Evolutionary conservation across 1,140 invertebrate species (phyloP).

Genomic region (Teleogryllus occipitalis): DNA sequence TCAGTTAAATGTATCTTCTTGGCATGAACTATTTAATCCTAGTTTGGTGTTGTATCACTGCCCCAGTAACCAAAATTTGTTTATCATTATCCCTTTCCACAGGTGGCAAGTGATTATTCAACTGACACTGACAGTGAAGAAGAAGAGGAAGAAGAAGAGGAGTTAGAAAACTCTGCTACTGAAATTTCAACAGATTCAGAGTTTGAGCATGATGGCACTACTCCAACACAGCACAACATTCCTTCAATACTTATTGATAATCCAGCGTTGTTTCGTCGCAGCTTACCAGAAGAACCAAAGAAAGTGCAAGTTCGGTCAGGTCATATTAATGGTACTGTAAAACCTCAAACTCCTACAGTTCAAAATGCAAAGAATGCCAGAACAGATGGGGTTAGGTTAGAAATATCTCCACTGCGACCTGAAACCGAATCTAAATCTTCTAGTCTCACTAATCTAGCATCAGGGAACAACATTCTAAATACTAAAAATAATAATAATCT

Average conservation of each 20-base stretch:
- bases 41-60: neutral
- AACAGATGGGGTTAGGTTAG: constrained; percentile 14
- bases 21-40: neutral
- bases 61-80: neutral
- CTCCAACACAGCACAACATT: constrained; percentile 55
- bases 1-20: neutral
- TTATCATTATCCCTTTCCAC: neutral
- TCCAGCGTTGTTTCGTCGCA: constrained; percentile 40
- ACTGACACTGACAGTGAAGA: constrained; percentile 44
- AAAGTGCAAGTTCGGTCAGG: constrained; percentile 47
- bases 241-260: constrained; percentile 55
- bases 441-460: constrained; percentile 13
- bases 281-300: constrained; percentile 37
- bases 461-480: constrained; percentile 18
- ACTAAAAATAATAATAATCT: constrained; percentile 19
- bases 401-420: constrained; percentile 13
- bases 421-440: constrained; percentile 18
- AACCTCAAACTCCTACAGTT: neutral
- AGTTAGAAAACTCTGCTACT: constrained; percentile 72
- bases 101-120: constrained; percentile 17
- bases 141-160: constrained; percentile 46
- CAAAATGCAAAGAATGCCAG: neutral
- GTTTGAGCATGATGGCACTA: constrained; percentile 71
- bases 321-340: constrained; percentile 20
- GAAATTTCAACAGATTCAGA: constrained; percentile 88